A percentile compares a stretch with the other conserved stretches of the same genome.
Evolutionary conservation across 2,113 vertebrate genomes (phyloP).

Genomic region (Labeo rohita): DNA sequence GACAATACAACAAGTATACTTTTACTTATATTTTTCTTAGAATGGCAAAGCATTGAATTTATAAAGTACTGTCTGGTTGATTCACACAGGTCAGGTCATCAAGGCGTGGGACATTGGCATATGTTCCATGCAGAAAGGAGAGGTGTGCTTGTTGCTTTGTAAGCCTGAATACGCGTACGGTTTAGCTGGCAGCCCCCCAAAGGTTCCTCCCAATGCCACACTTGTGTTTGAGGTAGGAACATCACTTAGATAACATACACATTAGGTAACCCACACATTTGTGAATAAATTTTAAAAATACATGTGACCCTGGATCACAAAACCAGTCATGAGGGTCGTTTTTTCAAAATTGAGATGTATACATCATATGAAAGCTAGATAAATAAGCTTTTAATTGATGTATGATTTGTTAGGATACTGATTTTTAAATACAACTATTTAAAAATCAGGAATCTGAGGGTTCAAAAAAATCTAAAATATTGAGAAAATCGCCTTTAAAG

Average conservation of each 20-base stretch:
- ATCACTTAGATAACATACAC: not conserved
- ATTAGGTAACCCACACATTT: not conserved
- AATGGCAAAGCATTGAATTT: not conserved
- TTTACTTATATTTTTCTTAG: not conserved
- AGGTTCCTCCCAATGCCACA: slow-evolving; percentile 88
- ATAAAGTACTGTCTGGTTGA: not conserved
- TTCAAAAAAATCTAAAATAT: no score
- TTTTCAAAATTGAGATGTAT: no score
- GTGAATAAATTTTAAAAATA: not conserved
- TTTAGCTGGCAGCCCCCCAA: slow-evolving; percentile 84
- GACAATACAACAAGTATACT: not conserved
- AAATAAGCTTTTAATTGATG: no score
- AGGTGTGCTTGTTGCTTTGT: slow-evolving; percentile 88
- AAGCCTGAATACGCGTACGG: slow-evolving; percentile 91
- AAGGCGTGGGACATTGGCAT: slow-evolving; percentile 94
- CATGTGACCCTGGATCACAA: not conserved
- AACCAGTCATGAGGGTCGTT: no score
- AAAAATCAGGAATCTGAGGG: no score
- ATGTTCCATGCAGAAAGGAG: slow-evolving; percentile 91
- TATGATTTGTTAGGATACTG: no score
- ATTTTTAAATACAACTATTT: no score
- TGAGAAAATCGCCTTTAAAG: no score
- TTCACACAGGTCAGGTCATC: slow-evolving; percentile 88
- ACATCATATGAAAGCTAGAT: no score
- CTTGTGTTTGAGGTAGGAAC: slow-evolving; percentile 86